Evolutionary conservation across 2,797 vertebrate species (phyloP).

Genomic region (Platyrinchus mystaceus): DNA sequence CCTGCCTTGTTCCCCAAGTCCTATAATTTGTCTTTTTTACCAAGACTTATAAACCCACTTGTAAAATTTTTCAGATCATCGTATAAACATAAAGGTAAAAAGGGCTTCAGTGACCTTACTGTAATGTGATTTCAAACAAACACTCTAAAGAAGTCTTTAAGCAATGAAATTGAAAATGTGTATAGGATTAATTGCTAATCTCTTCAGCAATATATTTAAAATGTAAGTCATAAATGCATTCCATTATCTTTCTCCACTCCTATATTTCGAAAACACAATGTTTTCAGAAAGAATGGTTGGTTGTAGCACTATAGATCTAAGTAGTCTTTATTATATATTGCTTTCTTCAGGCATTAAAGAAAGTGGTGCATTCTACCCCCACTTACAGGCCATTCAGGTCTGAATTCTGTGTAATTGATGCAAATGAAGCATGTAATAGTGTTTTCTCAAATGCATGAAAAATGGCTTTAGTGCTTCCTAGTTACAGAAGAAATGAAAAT

Average conservation of each 20-base stretch:
- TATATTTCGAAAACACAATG: not conserved
- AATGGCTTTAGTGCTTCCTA: not conserved
- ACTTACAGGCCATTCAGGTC: not conserved
- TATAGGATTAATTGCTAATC: not conserved
- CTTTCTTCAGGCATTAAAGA: not conserved
- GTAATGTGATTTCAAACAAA: not conserved
- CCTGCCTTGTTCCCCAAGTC: not conserved
- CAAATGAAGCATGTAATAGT: conserved; percentile 1
- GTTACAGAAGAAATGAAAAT: not conserved
- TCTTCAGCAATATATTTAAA: not conserved
- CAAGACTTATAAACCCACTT: not conserved
- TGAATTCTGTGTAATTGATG: not conserved
- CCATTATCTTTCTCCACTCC: not conserved
- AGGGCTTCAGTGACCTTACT: not conserved
- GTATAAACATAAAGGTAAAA: not conserved
- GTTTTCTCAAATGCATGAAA: not conserved
- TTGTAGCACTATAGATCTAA: not conserved
- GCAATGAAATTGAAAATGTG: not conserved
- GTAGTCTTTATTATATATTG: not conserved
- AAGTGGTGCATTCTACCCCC: not conserved
- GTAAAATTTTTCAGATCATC: not conserved
- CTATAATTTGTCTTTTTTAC: not conserved
- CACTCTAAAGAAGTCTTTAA: not conserved
- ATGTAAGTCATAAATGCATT: not conserved
- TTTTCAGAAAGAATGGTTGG: not conserved